Evolutionary conservation across 1,140 invertebrate genomes (phyloP), one percentile per base, ranked within the genome.

Genomic region (Drosophila sucinea): DNA sequence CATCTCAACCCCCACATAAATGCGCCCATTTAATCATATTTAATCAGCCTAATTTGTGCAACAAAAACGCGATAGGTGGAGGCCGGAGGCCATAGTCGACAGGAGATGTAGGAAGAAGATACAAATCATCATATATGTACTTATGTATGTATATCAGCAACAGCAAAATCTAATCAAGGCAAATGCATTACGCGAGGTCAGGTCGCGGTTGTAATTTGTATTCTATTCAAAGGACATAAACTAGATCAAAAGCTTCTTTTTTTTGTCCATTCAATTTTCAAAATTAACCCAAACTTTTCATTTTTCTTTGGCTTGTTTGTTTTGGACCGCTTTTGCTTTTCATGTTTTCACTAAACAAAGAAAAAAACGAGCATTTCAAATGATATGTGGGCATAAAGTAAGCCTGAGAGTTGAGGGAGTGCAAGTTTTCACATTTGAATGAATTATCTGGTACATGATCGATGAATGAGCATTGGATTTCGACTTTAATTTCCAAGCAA

Each of bases 131-230:
- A 27, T 51, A 7, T 51, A 51, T 47, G 41, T 11, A 41, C 4
- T 1, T 41, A 23, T 41, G 40, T 41, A 41, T 44, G 17, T 47
- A 17, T 35, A 35, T 35, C 33, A 51, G 44, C 1, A 17, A 17
- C 17, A 17, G 17, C 23, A 27, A 79, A 89, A 87, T 70, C 80
- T 87, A 87, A 87, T 87, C 83, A 87, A 89, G 71, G 55, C 69
- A 73, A 85, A 86, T 85, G 81, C 58, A 81, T 78, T 69, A 62
- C 44, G 64, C 75, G 75, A 83, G 76, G 75, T 80, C 79, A 83
- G 76, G 60, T 61, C 55, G 71, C 63, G 57, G 56, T 57, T 60
- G 38, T 41, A 38, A 38, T 61, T 35, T 27, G 23, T 51, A 27
- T 7, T 51, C 44, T 51, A 51, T 35, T 61, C 60, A 61, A 61